A percentile compares a stretch with the other conserved stretches of the same genome.
Conservation (phyloP, 2,113 vertebrate genomes). For the Tamias sibiricus region DNA sequence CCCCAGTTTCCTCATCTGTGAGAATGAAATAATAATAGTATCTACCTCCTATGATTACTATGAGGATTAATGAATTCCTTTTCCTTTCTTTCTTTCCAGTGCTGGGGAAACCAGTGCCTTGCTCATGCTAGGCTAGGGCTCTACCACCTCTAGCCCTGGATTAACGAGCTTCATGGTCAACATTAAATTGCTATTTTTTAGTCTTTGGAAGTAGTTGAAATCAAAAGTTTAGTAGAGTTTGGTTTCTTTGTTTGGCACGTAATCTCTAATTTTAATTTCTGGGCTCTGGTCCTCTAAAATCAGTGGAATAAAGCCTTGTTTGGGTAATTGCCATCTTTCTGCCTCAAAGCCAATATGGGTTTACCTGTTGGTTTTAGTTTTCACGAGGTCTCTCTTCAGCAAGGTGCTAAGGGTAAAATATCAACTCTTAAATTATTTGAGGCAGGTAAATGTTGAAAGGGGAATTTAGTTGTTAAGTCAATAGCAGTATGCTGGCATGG, state of each 20-base stretch:
- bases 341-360: constrained; percentile 52
- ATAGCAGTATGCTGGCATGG: constrained; percentile 60
- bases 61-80: neutral
- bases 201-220: constrained; percentile 22
- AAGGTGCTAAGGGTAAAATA: constrained; percentile 57
- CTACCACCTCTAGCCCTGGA: no score
- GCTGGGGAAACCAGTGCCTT: neutral
- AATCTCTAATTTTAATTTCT: constrained; percentile 53
- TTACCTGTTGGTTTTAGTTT: constrained; percentile 73
- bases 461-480: constrained; percentile 70
- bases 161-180: neutral
- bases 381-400: constrained; percentile 62
- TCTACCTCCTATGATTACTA: neutral
- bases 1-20: neutral
- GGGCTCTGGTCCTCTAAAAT: constrained; percentile 20
- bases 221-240: constrained; percentile 36
- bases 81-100: neutral
- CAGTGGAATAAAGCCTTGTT: constrained; percentile 11
- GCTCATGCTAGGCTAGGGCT: neutral
- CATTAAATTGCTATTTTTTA: neutral
- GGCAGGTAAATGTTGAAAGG: constrained; percentile 68
- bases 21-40: neutral
- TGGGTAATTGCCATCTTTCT: constrained; percentile 53
- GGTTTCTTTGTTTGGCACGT: constrained; percentile 52
- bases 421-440: constrained; percentile 75